Conservation (phyloP, 2,797 vertebrate genomes). For the Agapornis canus region DNA sequence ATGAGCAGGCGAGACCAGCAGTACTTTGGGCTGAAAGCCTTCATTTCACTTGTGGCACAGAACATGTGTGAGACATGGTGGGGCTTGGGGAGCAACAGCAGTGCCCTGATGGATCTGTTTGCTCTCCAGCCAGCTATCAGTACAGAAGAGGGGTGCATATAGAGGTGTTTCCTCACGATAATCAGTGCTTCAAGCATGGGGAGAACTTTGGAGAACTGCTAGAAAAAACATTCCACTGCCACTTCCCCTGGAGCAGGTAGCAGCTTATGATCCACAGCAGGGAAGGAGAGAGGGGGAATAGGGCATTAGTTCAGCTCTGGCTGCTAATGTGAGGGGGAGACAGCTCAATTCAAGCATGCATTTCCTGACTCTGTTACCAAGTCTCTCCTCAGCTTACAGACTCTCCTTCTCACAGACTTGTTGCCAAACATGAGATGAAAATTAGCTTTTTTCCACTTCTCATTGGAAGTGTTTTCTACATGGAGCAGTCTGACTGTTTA, state of each 20-base stretch:
- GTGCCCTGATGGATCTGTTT: background rate
- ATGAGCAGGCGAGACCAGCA: background rate
- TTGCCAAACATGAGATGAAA: background rate
- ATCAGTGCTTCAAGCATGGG: background rate
- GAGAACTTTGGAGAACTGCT: background rate
- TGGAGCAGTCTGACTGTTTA: background rate
- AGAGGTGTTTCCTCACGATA: background rate
- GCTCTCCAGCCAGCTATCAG: background rate
- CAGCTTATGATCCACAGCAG: background rate
- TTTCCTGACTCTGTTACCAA: background rate
- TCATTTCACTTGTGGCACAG: background rate
- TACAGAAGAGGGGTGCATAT: background rate
- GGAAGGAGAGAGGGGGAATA: background rate
- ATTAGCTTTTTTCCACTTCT: background rate
- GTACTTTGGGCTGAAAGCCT: background rate
- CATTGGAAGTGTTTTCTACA: background rate
- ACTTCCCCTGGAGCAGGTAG: background rate
- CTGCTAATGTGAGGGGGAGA: background rate
- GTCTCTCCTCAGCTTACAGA: background rate
- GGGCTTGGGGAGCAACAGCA: background rate
- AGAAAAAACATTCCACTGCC: background rate
- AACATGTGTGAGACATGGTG: accelerated
- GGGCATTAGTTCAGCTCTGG: background rate
- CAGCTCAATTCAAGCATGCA: background rate
- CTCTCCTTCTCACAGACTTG: background rate